Base-by-base conservation (phyloP, 1,140 invertebrate species). In the Saccostrea cuccullata region DNA sequence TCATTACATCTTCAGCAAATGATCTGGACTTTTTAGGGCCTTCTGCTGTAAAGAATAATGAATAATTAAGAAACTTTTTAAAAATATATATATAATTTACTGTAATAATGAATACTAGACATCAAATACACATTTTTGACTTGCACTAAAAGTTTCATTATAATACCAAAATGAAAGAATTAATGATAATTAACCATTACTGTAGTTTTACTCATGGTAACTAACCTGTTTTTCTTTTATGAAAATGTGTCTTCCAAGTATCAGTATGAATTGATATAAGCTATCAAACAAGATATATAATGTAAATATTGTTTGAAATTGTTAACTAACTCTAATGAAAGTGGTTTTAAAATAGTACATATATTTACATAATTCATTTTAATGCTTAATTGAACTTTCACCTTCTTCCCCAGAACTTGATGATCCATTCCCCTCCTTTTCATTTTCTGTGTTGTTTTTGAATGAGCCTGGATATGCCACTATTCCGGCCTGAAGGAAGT, bases 1-100 rank as follows among this genome's bases (percentile, higher is more conserved):
- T 84, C 82, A 84, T 84, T 12, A 84, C 82, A 36, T 84, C 82
- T 55, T 84, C 82, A 84, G 82, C 82, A 55, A 84, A 56, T 26
- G 82, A 84, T 84, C 82, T 84, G 3, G 47, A 23, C 40, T 84
- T 84, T 56, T 84, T 84, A 2, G 55, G 47, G n/a, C n/a, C 40
- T 56, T 55, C 23, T 12, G 55, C 82, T 84, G 73, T 17, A 84
- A 84, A 84, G 26, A 55, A 47, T n/a, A 20, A 47, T 20, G 9
- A 6, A 47, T 47, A 47, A 11, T 47, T 47, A 64, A 60, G 17
- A 20, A 64, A 0, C 17, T 64, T 64, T 64, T n/a, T n/a, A 64
- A 20, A 17, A 64, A 13, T 20, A 64, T 20, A 13, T 20, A 64
- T 20, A 64, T 2, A 17, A 20, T 64, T 15, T 20, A 64, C 15